These are phyloP conservation scores for Pseudomyrmex gracilis DNA, from an alignment of 1,140 invertebrate genomes.

Conservation along the genomic window DNA sequence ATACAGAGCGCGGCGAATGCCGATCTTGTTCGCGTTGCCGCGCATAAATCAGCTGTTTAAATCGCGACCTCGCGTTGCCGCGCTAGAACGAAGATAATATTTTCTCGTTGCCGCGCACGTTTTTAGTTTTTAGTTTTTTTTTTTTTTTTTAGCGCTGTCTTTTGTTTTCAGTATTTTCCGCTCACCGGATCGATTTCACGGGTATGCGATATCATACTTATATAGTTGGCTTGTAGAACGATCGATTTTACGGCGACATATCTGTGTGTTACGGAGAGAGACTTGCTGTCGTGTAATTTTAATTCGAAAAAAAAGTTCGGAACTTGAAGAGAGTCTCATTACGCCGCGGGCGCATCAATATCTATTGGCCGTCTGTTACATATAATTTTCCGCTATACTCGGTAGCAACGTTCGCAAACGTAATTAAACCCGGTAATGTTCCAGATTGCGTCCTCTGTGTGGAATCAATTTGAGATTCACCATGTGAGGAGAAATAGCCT, in stretches of 20 bases:
- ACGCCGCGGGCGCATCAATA: background rate
- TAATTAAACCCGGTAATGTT: no score
- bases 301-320: constrained; percentile 17
- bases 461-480: no score
- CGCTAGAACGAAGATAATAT: background rate
- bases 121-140: no score
- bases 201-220: background rate
- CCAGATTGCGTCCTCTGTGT: no score
- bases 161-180: background rate
- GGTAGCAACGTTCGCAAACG: background rate
- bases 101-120: background rate
- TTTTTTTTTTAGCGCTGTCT: no score
- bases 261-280: background rate
- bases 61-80: no score
- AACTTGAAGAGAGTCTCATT: background rate
- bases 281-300: constrained; percentile 8
- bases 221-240: background rate
- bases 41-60: background rate
- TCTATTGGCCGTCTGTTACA: background rate
- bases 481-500: no score
- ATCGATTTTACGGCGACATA: constrained; percentile 6
- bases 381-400: background rate
- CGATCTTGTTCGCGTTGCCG: background rate
- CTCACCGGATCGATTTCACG: constrained; percentile 1
- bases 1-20: background rate